These are phyloP conservation scores for Ambastaia sidthimunki DNA, from an alignment of 2,797 vertebrate species.

Conservation along the genomic window DNA sequence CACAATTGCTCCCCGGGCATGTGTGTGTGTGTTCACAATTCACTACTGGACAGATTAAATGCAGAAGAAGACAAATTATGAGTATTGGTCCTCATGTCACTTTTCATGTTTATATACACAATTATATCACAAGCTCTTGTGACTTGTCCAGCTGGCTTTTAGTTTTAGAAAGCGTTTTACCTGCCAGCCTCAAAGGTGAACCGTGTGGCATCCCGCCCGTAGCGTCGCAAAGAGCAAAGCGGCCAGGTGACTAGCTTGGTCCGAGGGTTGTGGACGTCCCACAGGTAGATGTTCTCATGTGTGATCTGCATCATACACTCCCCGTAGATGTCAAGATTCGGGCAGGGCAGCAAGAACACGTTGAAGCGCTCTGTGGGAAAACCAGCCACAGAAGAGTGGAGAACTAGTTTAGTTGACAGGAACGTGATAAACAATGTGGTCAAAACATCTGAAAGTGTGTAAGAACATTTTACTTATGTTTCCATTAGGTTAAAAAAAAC, in stretches of 20 bases:
- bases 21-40: too few species aligned
- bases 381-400: background rate
- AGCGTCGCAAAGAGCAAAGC: slow-evolving; percentile 85
- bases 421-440: background rate
- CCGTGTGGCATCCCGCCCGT: slow-evolving; percentile 83
- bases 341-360: slow-evolving; percentile 86
- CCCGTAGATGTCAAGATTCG: slow-evolving; percentile 86
- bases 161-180: slow-evolving; percentile 62
- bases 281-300: slow-evolving; percentile 91
- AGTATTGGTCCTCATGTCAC: too few species aligned
- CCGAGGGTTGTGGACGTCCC: slow-evolving; percentile 87
- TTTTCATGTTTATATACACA: slow-evolving; percentile 2
- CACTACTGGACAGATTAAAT: too few species aligned
- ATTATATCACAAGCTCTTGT: slow-evolving; percentile 3
- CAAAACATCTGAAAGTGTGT: background rate
- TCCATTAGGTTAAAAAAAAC: background rate
- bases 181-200: slow-evolving; percentile 88
- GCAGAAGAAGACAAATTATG: too few species aligned
- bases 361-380: slow-evolving; percentile 81
- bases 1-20: too few species aligned
- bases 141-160: background rate
- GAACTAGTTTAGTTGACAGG: background rate
- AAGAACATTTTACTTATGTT: too few species aligned
- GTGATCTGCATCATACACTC: slow-evolving; percentile 91
- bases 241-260: slow-evolving; percentile 88